Base-by-base conservation (phyloP, 1,140 invertebrate species). In the Chrysopa pallens region DNA sequence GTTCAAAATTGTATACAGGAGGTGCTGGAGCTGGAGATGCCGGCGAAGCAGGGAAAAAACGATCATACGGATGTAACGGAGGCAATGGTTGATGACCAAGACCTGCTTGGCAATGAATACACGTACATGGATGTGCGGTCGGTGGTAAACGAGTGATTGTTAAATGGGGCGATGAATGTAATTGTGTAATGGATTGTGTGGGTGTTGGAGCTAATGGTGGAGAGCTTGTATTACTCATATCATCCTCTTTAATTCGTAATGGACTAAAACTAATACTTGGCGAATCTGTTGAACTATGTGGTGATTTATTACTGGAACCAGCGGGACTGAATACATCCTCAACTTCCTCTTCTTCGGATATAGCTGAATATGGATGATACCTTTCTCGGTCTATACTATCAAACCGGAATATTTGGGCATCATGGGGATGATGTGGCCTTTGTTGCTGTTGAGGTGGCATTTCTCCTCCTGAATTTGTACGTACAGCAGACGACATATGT, bases 1-100 rank as follows among this genome's bases (percentile, higher is more conserved):
- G 74, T 52, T 78, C 76, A 55, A 79, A 79, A 46, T 60, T 73
- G 52, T 72, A 73, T 29, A 69, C 63, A 31, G 68, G 66, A 2
- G 67, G 60, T 12, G 62, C 50, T 4, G 69, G 63, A 13, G 66
- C 61, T 3, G 69, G 53, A 9, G 69, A 65, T 36, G 69, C 57
- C 0, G 75, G 73, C 1, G 76, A 73, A 6, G 74, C 55, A 2
- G 67, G 67, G 23, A 74, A 72, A 40, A 72, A 63, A 39, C 68
- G 53, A 54, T 72, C 63, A 51, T 68, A 63, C 2, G 74, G 69
- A 33, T 70, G 64, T 12, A 60, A 51, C 15, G 65, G 58, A 8
- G 57, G 50, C 11, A 64, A 56, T 39, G 67, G 64, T 53, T 60
- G 58, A 9, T 52, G 53, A 53, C 48, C 59, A 48, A 55, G 66